phyloP scores from a whole-genome alignment of 2,797 vertebrate species.

The Serranus cabrilla region DNA sequence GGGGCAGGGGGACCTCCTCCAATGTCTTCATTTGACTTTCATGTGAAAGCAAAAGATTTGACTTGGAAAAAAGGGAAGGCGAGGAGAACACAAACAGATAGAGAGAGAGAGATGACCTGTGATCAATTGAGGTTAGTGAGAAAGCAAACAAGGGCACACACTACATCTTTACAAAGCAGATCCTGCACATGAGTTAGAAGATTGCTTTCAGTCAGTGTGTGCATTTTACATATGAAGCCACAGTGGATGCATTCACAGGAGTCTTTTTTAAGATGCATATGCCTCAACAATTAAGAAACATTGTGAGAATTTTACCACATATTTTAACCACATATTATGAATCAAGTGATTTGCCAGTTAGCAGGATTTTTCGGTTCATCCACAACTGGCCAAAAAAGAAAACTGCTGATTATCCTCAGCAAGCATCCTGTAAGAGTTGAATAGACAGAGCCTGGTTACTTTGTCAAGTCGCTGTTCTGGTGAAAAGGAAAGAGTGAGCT shows the following conservation, averaged over 20 bases:
- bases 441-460: no score
- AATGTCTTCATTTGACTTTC: slow-evolving; percentile 68
- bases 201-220: not conserved
- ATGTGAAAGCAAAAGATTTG: slow-evolving; percentile 48
- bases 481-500: no score
- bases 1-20: not conserved
- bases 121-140: slow-evolving; percentile 28
- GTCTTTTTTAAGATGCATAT: not conserved
- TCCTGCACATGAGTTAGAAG: not conserved
- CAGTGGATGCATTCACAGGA: not conserved
- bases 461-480: not conserved
- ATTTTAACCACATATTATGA: no score
- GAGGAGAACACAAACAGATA: slow-evolving; percentile 19
- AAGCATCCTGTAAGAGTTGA: no score
- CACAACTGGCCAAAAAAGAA: not conserved
- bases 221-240: not conserved
- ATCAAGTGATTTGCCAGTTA: no score
- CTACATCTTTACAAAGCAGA: slow-evolving; percentile 20
- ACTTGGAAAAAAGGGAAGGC: slow-evolving; percentile 44
- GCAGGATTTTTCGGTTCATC: no score
- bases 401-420: not conserved
- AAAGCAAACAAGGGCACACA: slow-evolving; percentile 13
- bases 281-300: not conserved
- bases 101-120: slow-evolving; percentile 29
- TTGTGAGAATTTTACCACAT: no score